Conservation (phyloP, 2,888 invertebrate genomes). For the Sabellastarte sp. region DNA sequence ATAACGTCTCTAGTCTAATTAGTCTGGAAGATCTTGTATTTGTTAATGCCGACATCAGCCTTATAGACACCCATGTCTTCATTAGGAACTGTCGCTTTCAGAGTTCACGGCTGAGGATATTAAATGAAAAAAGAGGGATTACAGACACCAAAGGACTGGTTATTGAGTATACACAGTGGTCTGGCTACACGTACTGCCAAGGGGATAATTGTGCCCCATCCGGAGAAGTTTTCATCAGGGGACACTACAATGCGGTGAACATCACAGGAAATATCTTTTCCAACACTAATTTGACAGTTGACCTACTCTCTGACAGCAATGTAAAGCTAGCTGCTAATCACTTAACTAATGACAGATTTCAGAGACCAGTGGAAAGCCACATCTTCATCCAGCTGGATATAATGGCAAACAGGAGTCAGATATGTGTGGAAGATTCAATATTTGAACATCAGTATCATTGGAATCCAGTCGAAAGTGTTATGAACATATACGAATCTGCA, state of each 20-base stretch:
- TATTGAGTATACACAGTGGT: not conserved
- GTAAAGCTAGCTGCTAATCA: not conserved
- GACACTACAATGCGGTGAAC: not conserved
- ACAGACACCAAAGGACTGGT: too few species aligned
- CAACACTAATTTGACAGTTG: not conserved
- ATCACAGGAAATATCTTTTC: not conserved
- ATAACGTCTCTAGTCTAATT: too few species aligned
- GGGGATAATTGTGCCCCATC: not conserved
- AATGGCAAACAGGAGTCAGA: not conserved
- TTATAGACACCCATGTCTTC: too few species aligned
- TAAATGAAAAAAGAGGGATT: too few species aligned
- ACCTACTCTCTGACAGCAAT: not conserved
- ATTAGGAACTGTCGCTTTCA: too few species aligned
- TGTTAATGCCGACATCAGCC: too few species aligned
- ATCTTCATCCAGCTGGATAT: not conserved
- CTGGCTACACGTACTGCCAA: not conserved
- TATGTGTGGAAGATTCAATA: not conserved
- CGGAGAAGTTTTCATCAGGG: not conserved
- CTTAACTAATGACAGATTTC: not conserved
- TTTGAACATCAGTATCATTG: conserved; percentile 4
- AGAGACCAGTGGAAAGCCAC: not conserved
- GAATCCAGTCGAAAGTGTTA: conserved; percentile 4
- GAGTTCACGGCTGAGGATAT: too few species aligned
- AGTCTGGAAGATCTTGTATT: too few species aligned
- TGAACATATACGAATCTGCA: not conserved